Evolutionary conservation across 2,113 vertebrate species (phyloP), one percentile per base, ranked within the genome.

Genomic region (Pardalotus punctatus): DNA sequence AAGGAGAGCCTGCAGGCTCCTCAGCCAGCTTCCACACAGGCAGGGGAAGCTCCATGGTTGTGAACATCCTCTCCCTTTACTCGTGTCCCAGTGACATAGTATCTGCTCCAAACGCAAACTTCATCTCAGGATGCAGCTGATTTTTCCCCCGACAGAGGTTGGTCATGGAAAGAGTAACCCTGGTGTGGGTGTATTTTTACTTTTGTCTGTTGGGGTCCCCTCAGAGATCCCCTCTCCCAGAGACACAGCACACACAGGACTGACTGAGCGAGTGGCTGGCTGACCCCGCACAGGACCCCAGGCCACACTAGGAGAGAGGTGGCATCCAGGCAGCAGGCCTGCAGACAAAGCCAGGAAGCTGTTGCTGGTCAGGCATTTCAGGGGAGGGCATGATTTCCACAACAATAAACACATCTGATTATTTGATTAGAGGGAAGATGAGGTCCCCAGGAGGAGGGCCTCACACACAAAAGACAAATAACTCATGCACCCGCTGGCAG

Each of bases 341-440:
- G 40, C 48, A 70, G 56, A 89, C 82, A 86, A 95, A 88, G 73
- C 86, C 86, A 40, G 69, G 82, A 95, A 92, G 90, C 78, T 81
- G 93, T 24, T 67, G 27, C 81, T 93, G 53, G 88, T 86, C 91
- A 78, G 78, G 65, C 86, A 84, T 85, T 64, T 95, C 92, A 94
- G 70, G 88, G 83, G 66, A 88, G 48, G 50, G 53, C 47, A 73
- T 62, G 51, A 88, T 92, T 96, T 96, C 87, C 87, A 93, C 71
- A 58, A 83, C 69, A 97, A 90, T 93, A 88, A 96, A 83, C 14
- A 64, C 82, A 90, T 86, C 80, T 88, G 78, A 91, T 69, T 87
- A 87, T 81, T 70, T 70, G 60, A 82, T 78, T 79, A 90, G 81
- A 72, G 42, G 43, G 92, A 94, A 80, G 94, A 90, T 1, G 17